Evolutionary conservation across 2,888 invertebrate genomes (phyloP).

Genomic region (Synergus umbraculus): DNA sequence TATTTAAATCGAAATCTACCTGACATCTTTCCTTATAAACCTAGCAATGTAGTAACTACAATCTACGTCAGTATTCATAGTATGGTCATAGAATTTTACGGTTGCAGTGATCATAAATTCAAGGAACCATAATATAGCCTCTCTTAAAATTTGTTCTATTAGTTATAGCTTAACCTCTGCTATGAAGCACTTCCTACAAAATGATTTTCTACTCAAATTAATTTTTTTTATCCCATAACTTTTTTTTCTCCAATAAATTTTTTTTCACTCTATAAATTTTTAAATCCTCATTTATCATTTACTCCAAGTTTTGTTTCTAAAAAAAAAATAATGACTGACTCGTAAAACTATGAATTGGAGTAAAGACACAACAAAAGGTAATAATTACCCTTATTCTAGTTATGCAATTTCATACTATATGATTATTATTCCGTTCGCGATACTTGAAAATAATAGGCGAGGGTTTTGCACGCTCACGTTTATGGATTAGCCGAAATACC

Average conservation of each 20-base stretch:
- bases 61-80: constrained; percentile 7
- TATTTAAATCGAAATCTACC: not conserved
- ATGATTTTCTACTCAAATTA: not conserved
- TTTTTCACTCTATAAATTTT: not conserved
- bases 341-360: not conserved
- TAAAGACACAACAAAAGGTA: not conserved
- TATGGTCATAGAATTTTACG: constrained; percentile 22
- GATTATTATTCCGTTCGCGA: not conserved
- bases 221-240: not conserved
- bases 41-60: constrained; percentile 3
- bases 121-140: constrained; percentile 18
- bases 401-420: not conserved
- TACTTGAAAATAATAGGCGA: not conserved
- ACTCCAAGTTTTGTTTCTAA: not conserved
- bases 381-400: not conserved
- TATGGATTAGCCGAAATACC: not conserved
- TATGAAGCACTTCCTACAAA: not conserved
- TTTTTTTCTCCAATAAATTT: not conserved
- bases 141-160: constrained; percentile 20
- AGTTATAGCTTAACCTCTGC: constrained; percentile 17
- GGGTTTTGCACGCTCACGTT: not conserved
- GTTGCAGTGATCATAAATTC: constrained; percentile 22
- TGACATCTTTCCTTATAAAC: not conserved
- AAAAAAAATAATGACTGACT: not conserved
- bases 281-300: not conserved